Conservation (phyloP, 92 coral and sea anemone genomes). For the Porites lobata region DNA sequence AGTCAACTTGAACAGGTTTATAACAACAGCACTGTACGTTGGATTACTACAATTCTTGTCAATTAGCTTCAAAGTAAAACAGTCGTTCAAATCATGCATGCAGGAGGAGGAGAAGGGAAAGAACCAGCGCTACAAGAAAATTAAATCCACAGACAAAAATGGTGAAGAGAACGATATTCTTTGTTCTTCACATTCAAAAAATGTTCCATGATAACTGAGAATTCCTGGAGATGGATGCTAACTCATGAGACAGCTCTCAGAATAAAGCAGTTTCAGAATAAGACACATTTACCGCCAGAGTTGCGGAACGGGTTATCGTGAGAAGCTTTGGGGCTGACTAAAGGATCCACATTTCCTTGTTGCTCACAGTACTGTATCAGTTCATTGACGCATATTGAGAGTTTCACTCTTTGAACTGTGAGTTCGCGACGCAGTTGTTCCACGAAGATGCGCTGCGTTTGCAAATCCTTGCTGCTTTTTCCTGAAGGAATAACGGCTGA, state of each 20-base stretch:
- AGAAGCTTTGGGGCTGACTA: constrained; percentile 72
- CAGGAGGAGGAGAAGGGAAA: too few species aligned
- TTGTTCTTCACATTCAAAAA: background rate
- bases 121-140: background rate
- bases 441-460: constrained; percentile 79
- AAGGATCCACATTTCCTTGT: constrained; percentile 75
- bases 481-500: constrained; percentile 47
- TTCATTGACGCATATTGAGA: constrained; percentile 84
- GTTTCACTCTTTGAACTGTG: constrained; percentile 73
- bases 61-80: too few species aligned
- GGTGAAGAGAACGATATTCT: background rate
- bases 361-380: constrained; percentile 85
- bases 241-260: background rate
- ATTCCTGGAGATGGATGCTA: background rate
- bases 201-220: background rate
- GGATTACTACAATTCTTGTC: background rate
- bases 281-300: constrained; percentile 52
- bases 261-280: constrained; percentile 25
- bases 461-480: constrained; percentile 76
- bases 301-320: constrained; percentile 84
- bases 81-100: background rate
- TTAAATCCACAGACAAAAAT: background rate
- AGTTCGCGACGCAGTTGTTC: constrained; percentile 88
- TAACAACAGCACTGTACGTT: too few species aligned
- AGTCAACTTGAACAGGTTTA: too few species aligned